Evolutionary conservation across 1,140 invertebrate species (phyloP).

Genomic region (Drosophila busckii): DNA sequence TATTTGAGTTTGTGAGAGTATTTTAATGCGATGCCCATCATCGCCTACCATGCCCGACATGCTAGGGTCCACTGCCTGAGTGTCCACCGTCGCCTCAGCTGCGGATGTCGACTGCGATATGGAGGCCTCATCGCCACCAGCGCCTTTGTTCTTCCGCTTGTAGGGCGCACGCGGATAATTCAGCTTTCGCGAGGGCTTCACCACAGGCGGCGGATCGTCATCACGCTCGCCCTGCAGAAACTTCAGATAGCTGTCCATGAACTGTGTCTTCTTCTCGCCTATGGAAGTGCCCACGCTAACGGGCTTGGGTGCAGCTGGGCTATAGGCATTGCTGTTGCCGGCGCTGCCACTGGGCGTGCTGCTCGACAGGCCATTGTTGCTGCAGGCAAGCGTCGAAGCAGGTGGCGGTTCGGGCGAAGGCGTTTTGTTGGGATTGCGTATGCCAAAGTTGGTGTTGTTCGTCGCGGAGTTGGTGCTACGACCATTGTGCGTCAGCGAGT

Average conservation of each 20-base stretch:
- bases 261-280: conserved; percentile 83
- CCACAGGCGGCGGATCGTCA: conserved; percentile 85
- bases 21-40: conserved; percentile 77
- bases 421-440: conserved; percentile 71
- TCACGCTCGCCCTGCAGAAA: conserved; percentile 90
- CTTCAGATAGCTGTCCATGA: conserved; percentile 91
- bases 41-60: conserved; percentile 54
- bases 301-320: conserved; percentile 79
- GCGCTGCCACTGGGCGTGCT: too few species aligned
- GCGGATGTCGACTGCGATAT: conserved; percentile 51
- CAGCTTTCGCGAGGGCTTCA: conserved; percentile 68
- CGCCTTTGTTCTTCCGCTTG: conserved; percentile 48
- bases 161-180: conserved; percentile 67
- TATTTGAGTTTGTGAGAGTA: conserved; percentile 78
- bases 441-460: conserved; percentile 73
- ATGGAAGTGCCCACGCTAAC: conserved; percentile 81
- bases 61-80: conserved; percentile 23
- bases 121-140: conserved; percentile 45
- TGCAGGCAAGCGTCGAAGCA: conserved; percentile 38
- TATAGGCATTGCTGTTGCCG: conserved; percentile 13
- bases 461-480: conserved; percentile 61
- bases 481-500: conserved; percentile 78
- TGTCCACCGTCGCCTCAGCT: conserved; percentile 18
- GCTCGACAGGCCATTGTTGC: conserved; percentile 54
- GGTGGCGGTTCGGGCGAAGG: conserved; percentile 58